These are phyloP conservation scores for Microtus ochrogaster DNA, from an alignment of 2,113 vertebrate genomes.

Conservation along the genomic window DNA sequence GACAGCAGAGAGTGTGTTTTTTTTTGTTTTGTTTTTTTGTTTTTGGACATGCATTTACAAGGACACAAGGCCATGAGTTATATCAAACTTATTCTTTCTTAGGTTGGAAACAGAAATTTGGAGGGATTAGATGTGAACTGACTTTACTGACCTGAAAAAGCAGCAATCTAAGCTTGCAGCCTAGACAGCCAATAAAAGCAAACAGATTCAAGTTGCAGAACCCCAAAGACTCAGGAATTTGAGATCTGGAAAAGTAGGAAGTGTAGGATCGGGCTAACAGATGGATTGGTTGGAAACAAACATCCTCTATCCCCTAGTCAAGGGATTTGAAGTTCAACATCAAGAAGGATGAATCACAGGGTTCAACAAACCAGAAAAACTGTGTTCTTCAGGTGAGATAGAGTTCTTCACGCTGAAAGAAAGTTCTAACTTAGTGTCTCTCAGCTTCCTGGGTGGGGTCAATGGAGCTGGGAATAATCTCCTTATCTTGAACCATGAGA, in stretches of 20 bases:
- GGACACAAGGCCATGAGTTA: not conserved
- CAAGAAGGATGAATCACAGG: not conserved
- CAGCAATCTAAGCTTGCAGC: not conserved
- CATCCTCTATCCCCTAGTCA: not conserved
- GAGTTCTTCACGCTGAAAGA: not conserved
- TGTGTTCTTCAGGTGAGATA: not conserved
- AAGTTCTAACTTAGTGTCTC: not conserved
- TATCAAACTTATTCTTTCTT: not conserved
- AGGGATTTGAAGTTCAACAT: not conserved
- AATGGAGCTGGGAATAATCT: not conserved
- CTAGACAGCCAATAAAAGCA: not conserved
- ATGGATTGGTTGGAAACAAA: not conserved
- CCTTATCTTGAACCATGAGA: not conserved
- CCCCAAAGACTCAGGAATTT: slow-evolving; percentile 22
- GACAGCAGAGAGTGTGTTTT: not conserved
- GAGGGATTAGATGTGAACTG: not conserved
- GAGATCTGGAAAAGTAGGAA: slow-evolving; percentile 17
- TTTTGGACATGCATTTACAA: not conserved
- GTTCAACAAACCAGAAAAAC: not conserved
- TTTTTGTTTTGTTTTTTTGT: too few relatives aligned
- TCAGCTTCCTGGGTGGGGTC: not conserved
- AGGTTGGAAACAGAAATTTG: slow-evolving; percentile 9
- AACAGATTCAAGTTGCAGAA: not conserved
- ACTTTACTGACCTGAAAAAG: slow-evolving; percentile 30
- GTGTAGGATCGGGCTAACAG: not conserved